Evolutionary conservation across 2,797 vertebrate species (phyloP).

Genomic region (Poeciliopsis turneri): DNA sequence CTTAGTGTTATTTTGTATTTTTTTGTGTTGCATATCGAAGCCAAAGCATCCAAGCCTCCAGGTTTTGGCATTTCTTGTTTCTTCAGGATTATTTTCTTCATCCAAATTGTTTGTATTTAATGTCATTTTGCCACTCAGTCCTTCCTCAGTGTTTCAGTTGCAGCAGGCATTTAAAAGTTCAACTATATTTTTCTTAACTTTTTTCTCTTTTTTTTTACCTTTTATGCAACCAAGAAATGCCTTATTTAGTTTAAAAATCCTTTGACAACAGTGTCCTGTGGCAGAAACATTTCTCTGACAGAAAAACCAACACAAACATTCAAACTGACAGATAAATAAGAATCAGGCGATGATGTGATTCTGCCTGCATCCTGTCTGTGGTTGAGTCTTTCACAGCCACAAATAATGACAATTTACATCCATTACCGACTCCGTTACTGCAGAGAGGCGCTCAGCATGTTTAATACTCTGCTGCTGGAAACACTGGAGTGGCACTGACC

Average conservation of each 20-base stretch:
- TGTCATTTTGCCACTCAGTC: not conserved
- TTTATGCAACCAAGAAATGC: not conserved
- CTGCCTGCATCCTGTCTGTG: not conserved
- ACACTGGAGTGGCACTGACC: not conserved
- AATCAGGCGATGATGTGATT: not conserved
- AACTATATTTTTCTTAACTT: not conserved
- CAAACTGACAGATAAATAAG: too few relatives aligned
- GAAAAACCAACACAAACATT: not conserved
- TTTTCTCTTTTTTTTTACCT: not conserved
- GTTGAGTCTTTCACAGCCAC: not conserved
- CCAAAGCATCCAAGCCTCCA: too few relatives aligned
- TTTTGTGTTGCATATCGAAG: not conserved
- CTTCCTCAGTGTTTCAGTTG: not conserved
- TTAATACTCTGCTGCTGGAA: not conserved
- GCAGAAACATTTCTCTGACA: not conserved
- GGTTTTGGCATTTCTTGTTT: not conserved
- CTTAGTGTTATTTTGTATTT: not conserved
- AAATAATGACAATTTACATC: slow-evolving; percentile 1
- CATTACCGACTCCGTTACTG: not conserved
- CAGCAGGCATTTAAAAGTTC: not conserved
- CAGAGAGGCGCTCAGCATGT: not conserved
- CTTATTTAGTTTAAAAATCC: not conserved
- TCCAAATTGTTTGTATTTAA: not conserved
- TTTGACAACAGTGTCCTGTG: not conserved
- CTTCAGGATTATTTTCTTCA: not conserved